Base-by-base conservation (phyloP, 2,888 invertebrate species). In the Spisula subtruncata region DNA sequence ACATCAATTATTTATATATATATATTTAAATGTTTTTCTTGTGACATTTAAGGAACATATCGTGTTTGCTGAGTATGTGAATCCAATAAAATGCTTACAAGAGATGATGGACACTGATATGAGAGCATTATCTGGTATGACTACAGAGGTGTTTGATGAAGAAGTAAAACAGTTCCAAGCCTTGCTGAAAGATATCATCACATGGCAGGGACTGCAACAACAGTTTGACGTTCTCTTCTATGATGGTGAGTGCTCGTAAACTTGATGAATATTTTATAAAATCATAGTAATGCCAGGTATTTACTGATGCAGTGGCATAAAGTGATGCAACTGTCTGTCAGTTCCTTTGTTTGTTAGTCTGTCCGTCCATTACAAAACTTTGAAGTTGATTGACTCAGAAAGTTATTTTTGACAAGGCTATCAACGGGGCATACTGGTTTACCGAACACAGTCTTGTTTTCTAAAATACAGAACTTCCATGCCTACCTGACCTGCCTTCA, bases 11-110 rank as follows among this genome's bases (percentile, higher is more conserved):
- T n/a, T 71, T 12, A 10, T 25, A 29, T 10, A 25, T 32, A 25
- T n/a, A 25, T n/a, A n/a, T n/a, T n/a, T 66, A 1, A 16, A 75
- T 75, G 32, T 8, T 8, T 66, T 29, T 66, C 29, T 32, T 71
- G 29, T 29, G 1, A 32, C n/a, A 32, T 35, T 75, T 75, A 14
- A 90, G 90, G 66, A 82, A 25, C 80, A 85, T 29, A 87, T 90
- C 32, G 83, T 90, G 25, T 81, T 82, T n/a, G 85, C 87, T 6
- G 90, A 90, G 41, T 90, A 79, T 66, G 79, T 82, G 20, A 90
- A 90, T 85, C 32, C 90, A n/a, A 85, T 90, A 0, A 35, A 85
- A 29, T 90, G 90, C 75, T 82, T 90, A n/a, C 84, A 85, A 79
- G 90, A 90, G 75, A 90, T 90, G 90, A 18, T 82, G 4, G 79